phyloP scores from a whole-genome alignment of 2,113 vertebrate genomes.

The Ibidorhyncha struthersii region DNA sequence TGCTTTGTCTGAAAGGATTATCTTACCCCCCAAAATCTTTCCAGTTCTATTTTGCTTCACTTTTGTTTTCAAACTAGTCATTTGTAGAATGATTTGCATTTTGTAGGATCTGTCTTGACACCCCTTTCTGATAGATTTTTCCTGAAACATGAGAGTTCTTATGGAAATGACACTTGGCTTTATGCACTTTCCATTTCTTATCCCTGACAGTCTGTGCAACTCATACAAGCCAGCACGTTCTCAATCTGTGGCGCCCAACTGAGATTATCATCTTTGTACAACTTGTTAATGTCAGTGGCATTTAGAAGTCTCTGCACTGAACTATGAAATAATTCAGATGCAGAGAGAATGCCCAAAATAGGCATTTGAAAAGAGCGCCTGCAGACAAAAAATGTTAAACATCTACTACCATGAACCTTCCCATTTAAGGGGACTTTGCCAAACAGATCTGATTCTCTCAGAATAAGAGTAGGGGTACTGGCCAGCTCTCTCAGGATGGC shows the following conservation, averaged over 20 bases:
- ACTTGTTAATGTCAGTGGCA: slow-evolving; percentile 63
- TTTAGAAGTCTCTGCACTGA: slow-evolving; percentile 44
- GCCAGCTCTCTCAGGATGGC: background rate
- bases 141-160: background rate
- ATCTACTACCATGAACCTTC: background rate
- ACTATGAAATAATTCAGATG: slow-evolving; percentile 52
- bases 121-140: slow-evolving; percentile 39
- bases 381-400: slow-evolving; percentile 11
- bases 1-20: background rate
- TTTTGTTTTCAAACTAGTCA: background rate
- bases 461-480: background rate
- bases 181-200: slow-evolving; percentile 42
- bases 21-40: background rate
- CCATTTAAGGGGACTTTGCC: background rate
- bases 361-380: background rate
- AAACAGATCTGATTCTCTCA: background rate
- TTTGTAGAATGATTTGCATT: slow-evolving; percentile 38
- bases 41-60: background rate
- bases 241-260: slow-evolving; percentile 1
- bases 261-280: slow-evolving; percentile 55
- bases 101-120: slow-evolving; percentile 30
- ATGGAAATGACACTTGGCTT: slow-evolving; percentile 57
- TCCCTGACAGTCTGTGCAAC: background rate
- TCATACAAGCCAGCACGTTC: background rate
- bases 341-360: slow-evolving; percentile 20